Evolutionary conservation across 92 coral and sea anemone species (phyloP), one percentile per base, ranked within the genome.

Genomic region (Muricea muricata): DNA sequence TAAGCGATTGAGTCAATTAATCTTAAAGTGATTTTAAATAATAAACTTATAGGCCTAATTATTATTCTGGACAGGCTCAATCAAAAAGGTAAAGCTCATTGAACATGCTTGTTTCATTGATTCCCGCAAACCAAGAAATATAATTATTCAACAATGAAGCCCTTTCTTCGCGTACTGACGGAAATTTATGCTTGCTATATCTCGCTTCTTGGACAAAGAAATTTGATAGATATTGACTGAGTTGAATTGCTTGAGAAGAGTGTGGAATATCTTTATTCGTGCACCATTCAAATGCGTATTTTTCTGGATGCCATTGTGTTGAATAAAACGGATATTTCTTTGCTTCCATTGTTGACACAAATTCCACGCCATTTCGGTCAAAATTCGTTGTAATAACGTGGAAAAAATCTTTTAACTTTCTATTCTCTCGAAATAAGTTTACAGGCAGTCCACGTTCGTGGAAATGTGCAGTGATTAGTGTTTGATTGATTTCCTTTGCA

Each of bases 301-400:
- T 84, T 73, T 84, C 87, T n/a, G n/a, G n/a, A n/a, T n/a, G n/a
- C n/a, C n/a, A n/a, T n/a, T n/a, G n/a, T n/a, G n/a, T n/a, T n/a
- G 65, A 82, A 39, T 85, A 85, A 28, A 75, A 56, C n/a, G 88
- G 88, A 76, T 85, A 91, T 23, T 87, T 13, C 61, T 71, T 34
- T 34, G 97, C 94, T 94, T 94, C 98, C 57, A 94, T 80, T 0
- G 93, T 94, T 20, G 98, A 93, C 48, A 94, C 79, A 71, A 87
- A 94, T 37, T 85, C 83, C 30, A 75, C 50, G 37, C 97, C 97
- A 1, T 89, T 80, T 77, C 91, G 81, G 34, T 92, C 97, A 63
- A 32, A 79, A 88, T 91, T 93, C 24, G 97, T 93, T 34, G 98
- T 89, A 15, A 94, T 66, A 57, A 93, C 61, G 9, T 69, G 58